Evolutionary conservation across 2,888 invertebrate genomes (phyloP), one percentile per base, ranked within the genome.

Genomic region (Macrophya annulata): DNA sequence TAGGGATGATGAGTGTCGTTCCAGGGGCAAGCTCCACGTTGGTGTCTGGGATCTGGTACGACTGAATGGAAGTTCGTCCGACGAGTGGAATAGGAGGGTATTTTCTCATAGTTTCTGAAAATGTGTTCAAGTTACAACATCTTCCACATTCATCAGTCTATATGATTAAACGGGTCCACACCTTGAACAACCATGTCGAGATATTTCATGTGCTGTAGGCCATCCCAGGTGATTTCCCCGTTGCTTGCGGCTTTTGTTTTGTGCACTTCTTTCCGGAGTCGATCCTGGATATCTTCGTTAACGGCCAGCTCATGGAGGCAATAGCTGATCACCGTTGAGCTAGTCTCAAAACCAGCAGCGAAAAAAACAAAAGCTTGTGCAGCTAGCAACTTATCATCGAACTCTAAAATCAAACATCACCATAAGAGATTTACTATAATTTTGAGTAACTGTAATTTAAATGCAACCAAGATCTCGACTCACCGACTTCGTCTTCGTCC

Each of bases 61-160:
- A 89, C 2, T 85, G 84, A 21, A 86, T 85, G 8, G 93, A 93
- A 59, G 88, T 90, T 31, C 94, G 90, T 84, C 91, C 92, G 9
- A 94, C 86, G 0, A 92, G 88, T 4, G 93, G 92, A 0, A 93
- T 91, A 12, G 94, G 89, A 0, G 95, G 94, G 87, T 93, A 94
- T 87, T 93, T 90, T 5, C 95, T 91, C 1, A 94, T 90, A 0
- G 94, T 94, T 88, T 95, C 94, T 94, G 77, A 81, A 62, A 43
- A 25, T 43, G 62, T 25, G 10, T 74, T 17, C 45, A 74, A 25
- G 21, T 5, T 43, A 15, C 17, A 48, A 12, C 15, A 31, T 37
- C 31, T 37, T 68, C 1, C 21, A 2, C 0, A 37, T 17, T 17
- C 68, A 37, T 6, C 2, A 37, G 17, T 12, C 86, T 0, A 93